A percentile compares a stretch with the other conserved stretches of the same genome.
Evolutionary conservation across 2,797 vertebrate species (phyloP).

Genomic region (Lagorchestes hirsutus): DNA sequence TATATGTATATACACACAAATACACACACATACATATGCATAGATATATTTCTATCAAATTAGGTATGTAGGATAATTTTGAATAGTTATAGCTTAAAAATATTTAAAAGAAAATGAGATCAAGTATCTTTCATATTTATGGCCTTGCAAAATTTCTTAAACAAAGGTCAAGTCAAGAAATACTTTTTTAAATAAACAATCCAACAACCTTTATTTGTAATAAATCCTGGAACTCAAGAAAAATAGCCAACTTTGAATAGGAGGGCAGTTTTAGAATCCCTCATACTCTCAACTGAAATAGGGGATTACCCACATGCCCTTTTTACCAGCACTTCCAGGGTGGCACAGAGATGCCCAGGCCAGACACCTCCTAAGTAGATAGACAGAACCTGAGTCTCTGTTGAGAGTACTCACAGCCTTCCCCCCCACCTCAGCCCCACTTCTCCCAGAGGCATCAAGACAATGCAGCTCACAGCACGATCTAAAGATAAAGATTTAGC

Average conservation of each 20-base stretch:
- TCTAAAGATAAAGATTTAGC: no score
- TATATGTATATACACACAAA: no score
- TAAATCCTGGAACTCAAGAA: neutral
- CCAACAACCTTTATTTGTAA: neutral
- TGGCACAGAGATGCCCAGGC: neutral
- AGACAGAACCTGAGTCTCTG: neutral
- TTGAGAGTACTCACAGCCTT: neutral
- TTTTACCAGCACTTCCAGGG: neutral
- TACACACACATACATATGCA: neutral
- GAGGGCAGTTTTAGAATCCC: neutral
- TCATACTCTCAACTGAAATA: neutral
- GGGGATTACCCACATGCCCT: neutral
- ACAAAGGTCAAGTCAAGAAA: neutral
- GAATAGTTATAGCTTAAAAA: neutral
- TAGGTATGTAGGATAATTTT: neutral
- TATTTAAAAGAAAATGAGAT: neutral
- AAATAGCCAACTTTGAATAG: neutral
- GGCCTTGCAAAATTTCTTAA: neutral
- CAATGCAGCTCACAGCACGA: neutral
- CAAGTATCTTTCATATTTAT: neutral
- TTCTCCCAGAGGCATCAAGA: neutral
- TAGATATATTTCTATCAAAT: neutral
- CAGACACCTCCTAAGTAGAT: neutral
- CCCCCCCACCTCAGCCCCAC: neutral
- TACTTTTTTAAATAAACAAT: neutral